Percentiles rank a stretch among this genome's conserved stretches.
phyloP scores from a whole-genome alignment of 2,797 vertebrate genomes.

The Sciurus vulgaris region DNA sequence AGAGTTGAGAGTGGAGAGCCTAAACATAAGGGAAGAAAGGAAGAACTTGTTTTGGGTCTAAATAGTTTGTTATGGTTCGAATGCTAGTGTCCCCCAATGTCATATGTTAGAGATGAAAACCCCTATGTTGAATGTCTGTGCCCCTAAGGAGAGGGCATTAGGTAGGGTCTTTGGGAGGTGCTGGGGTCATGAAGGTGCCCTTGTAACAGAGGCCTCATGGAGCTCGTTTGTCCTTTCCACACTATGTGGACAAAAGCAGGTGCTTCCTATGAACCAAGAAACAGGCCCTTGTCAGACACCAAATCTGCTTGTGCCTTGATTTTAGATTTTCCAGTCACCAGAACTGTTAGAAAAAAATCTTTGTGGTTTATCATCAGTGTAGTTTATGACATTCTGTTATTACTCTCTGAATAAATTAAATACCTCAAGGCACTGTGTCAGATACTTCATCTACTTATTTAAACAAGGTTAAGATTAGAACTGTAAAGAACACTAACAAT shows the following conservation, averaged over 20 bases:
- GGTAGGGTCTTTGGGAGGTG: neutral
- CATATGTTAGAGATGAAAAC: neutral
- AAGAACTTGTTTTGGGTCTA: neutral
- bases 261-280: neutral
- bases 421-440: neutral
- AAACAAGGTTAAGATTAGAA: neutral
- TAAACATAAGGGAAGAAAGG: neutral
- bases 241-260: neutral
- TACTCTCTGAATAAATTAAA: neutral
- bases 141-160: neutral
- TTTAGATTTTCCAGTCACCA: neutral
- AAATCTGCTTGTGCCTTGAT: neutral
- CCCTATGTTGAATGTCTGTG: neutral
- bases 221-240: neutral
- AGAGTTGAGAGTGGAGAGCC: neutral
- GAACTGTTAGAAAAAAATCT: neutral
- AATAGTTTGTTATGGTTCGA: neutral
- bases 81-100: neutral
- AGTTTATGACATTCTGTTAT: neutral
- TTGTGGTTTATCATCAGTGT: neutral
- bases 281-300: neutral
- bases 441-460: neutral
- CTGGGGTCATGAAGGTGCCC: too few species aligned
- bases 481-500: neutral
- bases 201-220: neutral